These are phyloP conservation scores for Clavelina lepadiformis DNA, from an alignment of 23 tunicate species.

Conservation along the genomic window DNA sequence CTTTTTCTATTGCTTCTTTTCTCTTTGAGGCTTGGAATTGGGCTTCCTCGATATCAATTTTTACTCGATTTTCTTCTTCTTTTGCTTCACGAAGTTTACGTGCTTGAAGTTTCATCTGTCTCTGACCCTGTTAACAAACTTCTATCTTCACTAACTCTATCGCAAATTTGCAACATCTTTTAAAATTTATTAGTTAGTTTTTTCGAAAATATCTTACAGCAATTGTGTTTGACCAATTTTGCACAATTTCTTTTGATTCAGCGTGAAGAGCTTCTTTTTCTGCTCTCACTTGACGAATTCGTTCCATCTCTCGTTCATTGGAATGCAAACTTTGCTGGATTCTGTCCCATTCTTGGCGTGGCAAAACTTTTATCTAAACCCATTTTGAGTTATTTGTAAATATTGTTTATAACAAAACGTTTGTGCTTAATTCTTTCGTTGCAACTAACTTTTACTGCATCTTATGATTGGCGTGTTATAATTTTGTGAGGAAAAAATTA, in stretches of 20 bases:
- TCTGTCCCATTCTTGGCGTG: constrained; percentile 72
- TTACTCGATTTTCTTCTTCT: constrained; percentile 70
- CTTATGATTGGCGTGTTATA: no score
- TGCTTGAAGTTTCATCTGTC: constrained; percentile 79
- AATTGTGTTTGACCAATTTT: constrained; percentile 86
- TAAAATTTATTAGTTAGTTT: no score
- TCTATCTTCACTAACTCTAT: no score
- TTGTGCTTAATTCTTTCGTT: no score
- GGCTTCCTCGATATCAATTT: constrained; percentile 78
- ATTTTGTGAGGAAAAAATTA: no score
- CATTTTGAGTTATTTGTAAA: not conserved
- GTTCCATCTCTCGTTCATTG: constrained; percentile 43
- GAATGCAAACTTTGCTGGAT: constrained; percentile 57
- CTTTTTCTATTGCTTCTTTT: constrained; percentile 85
- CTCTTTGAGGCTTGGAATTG: constrained; percentile 70
- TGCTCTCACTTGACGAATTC: constrained; percentile 6
- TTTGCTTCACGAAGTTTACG: constrained; percentile 84
- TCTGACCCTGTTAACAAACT: constrained; percentile 93
- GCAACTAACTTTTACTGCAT: no score
- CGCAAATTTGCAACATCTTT: no score
- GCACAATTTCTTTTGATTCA: constrained; percentile 57
- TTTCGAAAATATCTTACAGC: constrained; percentile 48
- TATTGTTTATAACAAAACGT: not conserved
- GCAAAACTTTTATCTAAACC: constrained; percentile 61
- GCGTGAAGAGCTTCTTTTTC: constrained; percentile 58